Conservation (phyloP, 2,888 invertebrate species). For the Polydrusus pterygomalis region DNA sequence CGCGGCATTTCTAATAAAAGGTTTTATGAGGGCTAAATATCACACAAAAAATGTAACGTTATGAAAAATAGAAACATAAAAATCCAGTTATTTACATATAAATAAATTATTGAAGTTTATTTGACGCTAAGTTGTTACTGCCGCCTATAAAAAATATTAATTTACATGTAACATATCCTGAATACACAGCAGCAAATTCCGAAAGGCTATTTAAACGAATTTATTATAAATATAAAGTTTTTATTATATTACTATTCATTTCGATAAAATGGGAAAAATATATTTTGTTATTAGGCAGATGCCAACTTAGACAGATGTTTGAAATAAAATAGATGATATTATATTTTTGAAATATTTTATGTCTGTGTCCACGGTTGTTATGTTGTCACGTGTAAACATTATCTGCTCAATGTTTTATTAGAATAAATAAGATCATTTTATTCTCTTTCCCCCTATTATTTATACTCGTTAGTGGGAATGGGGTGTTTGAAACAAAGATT, state of each 20-base stretch:
- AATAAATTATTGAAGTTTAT: constrained; percentile 8
- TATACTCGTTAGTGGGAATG: too few relatives aligned
- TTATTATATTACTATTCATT: constrained; percentile 7
- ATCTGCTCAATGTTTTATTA: neutral
- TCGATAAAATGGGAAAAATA: constrained; percentile 17
- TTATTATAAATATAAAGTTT: constrained; percentile 16
- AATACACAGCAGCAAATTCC: constrained; percentile 21
- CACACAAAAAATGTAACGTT: neutral
- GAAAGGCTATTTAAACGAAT: constrained; percentile 12
- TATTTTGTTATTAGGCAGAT: constrained; percentile 18
- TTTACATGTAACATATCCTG: constrained; percentile 2
- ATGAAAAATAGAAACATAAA: neutral
- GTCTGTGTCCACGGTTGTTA: neutral
- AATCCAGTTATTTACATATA: neutral
- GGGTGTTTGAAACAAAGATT: too few relatives aligned
- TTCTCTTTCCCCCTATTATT: too few relatives aligned
- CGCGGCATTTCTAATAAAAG: neutral
- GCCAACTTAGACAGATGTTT: constrained; percentile 21
- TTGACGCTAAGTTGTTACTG: constrained; percentile 7
- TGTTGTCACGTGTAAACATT: neutral
- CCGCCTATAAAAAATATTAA: neutral
- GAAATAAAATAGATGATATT: constrained; percentile 23
- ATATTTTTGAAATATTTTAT: constrained; percentile 7
- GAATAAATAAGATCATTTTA: too few relatives aligned
- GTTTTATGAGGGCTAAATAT: neutral